A percentile compares a stretch with the other conserved stretches of the same genome.
phyloP scores from a whole-genome alignment of 2,113 vertebrate genomes.

The Crotalus viridis region DNA sequence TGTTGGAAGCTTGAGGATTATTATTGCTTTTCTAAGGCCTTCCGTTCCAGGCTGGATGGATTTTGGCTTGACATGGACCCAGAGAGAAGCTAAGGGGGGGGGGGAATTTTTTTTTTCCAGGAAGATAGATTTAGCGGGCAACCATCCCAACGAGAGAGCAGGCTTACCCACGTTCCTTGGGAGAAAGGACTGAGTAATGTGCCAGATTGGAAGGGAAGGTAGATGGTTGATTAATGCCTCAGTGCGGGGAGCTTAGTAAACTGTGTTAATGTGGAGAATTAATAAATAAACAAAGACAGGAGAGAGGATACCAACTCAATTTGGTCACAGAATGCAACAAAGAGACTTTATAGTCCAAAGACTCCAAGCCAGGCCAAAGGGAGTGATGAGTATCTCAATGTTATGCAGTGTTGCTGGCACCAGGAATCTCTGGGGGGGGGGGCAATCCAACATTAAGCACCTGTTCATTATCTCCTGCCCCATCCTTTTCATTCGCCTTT shows the following conservation, averaged over 20 bases:
- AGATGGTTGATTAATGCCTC: slow-evolving; percentile 16
- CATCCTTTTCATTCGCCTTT: neutral
- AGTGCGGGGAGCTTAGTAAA: slow-evolving; percentile 37
- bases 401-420: neutral
- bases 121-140: slow-evolving; percentile 18
- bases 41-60: neutral
- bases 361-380: neutral
- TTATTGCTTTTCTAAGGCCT: too few relatives aligned
- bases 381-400: neutral
- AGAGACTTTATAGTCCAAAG: neutral
- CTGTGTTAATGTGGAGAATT: slow-evolving; percentile 31
- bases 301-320: neutral
- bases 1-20: neutral
- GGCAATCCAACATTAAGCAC: neutral
- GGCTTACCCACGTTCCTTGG: neutral
- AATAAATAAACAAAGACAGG: neutral
- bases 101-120: neutral
- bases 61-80: neutral
- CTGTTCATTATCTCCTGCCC: neutral
- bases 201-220: slow-evolving; percentile 23
- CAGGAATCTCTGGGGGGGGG: neutral
- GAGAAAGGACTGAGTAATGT: slow-evolving; percentile 37
- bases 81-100: slow-evolving; percentile 20
- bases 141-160: neutral
- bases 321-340: neutral